These are phyloP conservation scores for Anguilla japonica DNA, from an alignment of 2,113 vertebrate species.

Conservation along the genomic window DNA sequence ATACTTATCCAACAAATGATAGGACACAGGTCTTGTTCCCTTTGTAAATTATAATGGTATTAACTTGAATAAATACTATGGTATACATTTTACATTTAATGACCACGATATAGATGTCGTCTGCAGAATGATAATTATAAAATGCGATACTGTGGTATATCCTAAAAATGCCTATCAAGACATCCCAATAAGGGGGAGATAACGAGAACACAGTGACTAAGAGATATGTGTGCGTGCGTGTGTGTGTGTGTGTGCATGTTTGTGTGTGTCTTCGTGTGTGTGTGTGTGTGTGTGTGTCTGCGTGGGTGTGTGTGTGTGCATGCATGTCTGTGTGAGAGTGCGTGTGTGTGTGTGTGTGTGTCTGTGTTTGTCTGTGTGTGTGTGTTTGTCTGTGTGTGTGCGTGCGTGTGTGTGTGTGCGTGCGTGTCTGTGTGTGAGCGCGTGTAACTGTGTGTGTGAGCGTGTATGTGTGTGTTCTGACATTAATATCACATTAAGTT, in stretches of 20 bases:
- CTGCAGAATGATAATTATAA: neutral
- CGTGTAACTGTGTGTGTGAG: too few species aligned
- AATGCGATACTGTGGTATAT: neutral
- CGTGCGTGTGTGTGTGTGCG: too few species aligned
- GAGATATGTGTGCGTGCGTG: neutral
- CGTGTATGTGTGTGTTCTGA: slow-evolving; percentile 45
- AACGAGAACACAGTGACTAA: neutral
- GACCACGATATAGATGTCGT: neutral
- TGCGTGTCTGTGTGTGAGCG: too few species aligned
- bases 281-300: too few species aligned
- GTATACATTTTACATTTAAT: neutral
- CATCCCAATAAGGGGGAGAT: neutral
- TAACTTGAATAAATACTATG: neutral
- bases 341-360: too few species aligned
- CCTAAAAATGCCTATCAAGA: neutral
- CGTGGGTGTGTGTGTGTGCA: too few species aligned
- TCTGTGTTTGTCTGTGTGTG: too few species aligned
- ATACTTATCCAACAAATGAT: neutral
- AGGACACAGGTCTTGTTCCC: neutral
- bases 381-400: too few species aligned
- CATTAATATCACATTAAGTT: slow-evolving; percentile 59
- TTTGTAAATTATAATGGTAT: too few species aligned
- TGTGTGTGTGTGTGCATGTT: too few species aligned
- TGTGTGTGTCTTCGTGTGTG: too few species aligned
- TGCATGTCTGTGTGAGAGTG: too few species aligned